Conservation (phyloP, 2,888 invertebrate species). For the Sinodicranocentrus sp. region DNA sequence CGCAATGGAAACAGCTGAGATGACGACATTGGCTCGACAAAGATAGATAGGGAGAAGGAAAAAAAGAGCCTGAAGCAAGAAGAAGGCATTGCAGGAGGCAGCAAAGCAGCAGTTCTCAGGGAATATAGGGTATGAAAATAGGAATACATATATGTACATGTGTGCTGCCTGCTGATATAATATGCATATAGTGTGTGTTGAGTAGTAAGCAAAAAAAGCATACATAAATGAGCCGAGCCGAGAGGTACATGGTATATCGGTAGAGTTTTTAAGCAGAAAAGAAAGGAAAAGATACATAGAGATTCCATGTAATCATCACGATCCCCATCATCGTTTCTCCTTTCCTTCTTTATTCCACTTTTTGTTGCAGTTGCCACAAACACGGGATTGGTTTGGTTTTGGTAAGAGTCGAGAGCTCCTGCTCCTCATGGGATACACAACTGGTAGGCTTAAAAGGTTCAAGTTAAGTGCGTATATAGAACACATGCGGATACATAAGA, state of each 20-base stretch:
- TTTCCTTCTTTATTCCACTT: not conserved
- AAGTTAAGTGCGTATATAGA: conserved; percentile 35
- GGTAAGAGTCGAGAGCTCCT: not conserved
- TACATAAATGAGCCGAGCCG: no score
- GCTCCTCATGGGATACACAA: not conserved
- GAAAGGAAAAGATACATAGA: conserved; percentile 5
- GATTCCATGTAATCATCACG: not conserved
- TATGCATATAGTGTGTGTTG: no score
- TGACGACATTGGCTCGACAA: conserved; percentile 43
- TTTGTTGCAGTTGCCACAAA: not conserved
- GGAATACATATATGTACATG: not conserved
- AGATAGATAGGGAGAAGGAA: not conserved
- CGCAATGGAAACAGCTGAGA: conserved; percentile 55
- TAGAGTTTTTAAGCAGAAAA: no score
- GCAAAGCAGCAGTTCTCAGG: not conserved
- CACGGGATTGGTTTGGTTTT: not conserved
- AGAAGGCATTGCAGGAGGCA: not conserved
- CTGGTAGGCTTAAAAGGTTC: conserved; percentile 20
- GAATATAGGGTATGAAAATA: conserved; percentile 8
- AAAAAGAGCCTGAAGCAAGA: conserved; percentile 15
- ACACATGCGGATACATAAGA: conserved; percentile 29
- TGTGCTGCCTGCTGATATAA: not conserved
- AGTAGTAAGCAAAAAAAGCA: no score
- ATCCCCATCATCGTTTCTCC: conserved; percentile 7
- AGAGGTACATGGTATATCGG: no score